Conservation (phyloP, 2,113 vertebrate genomes). For the Toxostoma redivivum region DNA sequence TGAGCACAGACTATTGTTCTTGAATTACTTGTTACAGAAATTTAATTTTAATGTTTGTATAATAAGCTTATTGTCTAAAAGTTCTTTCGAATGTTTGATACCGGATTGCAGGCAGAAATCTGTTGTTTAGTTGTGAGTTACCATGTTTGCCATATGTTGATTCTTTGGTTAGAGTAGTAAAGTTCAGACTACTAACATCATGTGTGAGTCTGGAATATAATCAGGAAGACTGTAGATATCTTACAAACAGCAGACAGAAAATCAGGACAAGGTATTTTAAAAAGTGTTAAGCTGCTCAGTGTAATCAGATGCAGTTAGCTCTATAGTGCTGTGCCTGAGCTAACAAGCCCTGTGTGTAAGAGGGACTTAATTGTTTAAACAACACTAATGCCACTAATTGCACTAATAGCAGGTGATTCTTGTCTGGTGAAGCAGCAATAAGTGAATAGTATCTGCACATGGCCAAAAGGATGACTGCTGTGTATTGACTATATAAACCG, state of each 20-base stretch:
- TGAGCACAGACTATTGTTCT: neutral
- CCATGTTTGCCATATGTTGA: neutral
- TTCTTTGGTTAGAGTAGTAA: neutral
- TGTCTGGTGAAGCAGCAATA: neutral
- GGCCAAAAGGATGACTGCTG: neutral
- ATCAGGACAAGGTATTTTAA: neutral
- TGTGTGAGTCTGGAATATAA: neutral
- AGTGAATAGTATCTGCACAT: neutral
- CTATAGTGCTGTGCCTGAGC: neutral
- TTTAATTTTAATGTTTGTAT: neutral
- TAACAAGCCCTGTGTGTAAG: neutral
- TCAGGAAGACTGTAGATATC: neutral
- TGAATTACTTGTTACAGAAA: neutral
- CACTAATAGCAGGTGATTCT: neutral
- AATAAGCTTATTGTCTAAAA: neutral
- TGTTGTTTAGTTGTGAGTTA: neutral
- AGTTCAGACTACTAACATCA: neutral
- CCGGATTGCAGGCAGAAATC: neutral
- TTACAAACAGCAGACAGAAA: neutral
- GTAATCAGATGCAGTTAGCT: neutral
- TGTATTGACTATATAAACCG: neutral
- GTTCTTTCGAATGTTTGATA: neutral
- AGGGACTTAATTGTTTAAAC: neutral
- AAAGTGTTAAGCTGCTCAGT: neutral
- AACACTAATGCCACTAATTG: neutral